Base-by-base conservation (phyloP, 2,888 invertebrate genomes). In the Germaria angustata region DNA sequence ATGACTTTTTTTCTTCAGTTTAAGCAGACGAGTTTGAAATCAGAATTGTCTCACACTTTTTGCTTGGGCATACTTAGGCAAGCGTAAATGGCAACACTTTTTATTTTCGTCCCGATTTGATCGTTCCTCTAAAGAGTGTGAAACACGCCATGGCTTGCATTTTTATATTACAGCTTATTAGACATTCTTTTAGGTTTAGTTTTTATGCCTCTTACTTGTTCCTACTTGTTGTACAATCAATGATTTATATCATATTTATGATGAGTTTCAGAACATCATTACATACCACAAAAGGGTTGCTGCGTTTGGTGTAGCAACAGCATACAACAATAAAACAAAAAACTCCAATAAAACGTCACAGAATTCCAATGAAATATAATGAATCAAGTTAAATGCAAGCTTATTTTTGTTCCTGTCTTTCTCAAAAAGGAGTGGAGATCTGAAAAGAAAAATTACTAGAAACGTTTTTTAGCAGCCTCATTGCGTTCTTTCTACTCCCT, bases 61-160 rank as follows among this genome's bases (percentile, higher is more conserved):
- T 79, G 73, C 39, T 53, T 9, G 13, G 20, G 32, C 13, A 28
- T 39, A 59, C 66, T 72, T 79, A 61, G 24, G 53, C 39, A 65
- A 75, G 75, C 82, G 82, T 82, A 82, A 82, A 82, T 82, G 82
- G 82, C 71, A 63, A 78, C 69, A 78, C 68, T 78, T 77, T 72
- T 81, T 66, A 66, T 57, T 61, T 71, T 15, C 34, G 46, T 68
- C 46, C 20, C 66, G 55, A 72, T 73, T 49, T 66, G 65, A 77
- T 77, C 51, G 22, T 51, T 66, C 36, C 46, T 59, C n/a, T n/a
- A 66, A 59, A 76, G 79, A 82, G 79, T 82, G 82, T 82, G 82
- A 82, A 82, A 82, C 82, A 79, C 79, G 79, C 82, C 82, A 82
- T 79, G 82, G 82, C 75, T 82, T 79, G 79, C 20, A 82, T 79